A percentile compares a stretch with the other conserved stretches of the same genome.
Evolutionary conservation across 2,888 invertebrate species (phyloP).

Genomic region (Melieria crassipennis): DNA sequence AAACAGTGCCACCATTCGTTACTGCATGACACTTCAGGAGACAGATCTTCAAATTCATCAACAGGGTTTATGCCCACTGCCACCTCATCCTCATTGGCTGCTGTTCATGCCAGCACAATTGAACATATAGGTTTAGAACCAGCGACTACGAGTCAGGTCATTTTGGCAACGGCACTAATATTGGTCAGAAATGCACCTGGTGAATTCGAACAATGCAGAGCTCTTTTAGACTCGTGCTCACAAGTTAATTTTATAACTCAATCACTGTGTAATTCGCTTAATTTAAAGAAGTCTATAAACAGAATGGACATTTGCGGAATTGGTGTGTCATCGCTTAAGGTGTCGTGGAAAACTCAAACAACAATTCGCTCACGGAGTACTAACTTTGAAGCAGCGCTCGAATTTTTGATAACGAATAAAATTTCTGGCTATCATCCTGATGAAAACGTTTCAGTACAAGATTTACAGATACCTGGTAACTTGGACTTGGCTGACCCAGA

Average conservation of each 20-base stretch:
- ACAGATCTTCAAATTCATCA: no score
- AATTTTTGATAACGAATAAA: conserved; percentile 18
- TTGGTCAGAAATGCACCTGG: no score
- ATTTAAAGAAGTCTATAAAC: conserved; percentile 4
- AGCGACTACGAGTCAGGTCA: no score
- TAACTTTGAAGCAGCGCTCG: conserved; percentile 19
- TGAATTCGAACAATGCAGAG: no score
- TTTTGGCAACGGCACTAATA: no score
- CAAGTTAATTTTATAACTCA: conserved; percentile 36
- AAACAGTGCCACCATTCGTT: no score
- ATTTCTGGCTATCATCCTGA: conserved; percentile 31
- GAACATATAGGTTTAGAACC: no score
- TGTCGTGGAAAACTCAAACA: conserved; percentile 23
- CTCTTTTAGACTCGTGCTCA: conserved; percentile 24
- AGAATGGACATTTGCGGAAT: conserved; percentile 22
- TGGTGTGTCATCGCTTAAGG: conserved; percentile 16
- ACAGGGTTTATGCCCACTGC: no score
- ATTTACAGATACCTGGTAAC: background rate
- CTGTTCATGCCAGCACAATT: no score
- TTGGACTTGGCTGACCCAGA: background rate
- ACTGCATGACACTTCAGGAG: no score
- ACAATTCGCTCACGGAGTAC: conserved; percentile 28
- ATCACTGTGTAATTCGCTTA: conserved; percentile 3
- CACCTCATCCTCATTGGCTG: no score
- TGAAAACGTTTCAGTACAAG: background rate